These are phyloP conservation scores for Holothuria glaberrima DNA, from an alignment of 35 echinoderm and acorn worm species.

Conservation along the genomic window DNA sequence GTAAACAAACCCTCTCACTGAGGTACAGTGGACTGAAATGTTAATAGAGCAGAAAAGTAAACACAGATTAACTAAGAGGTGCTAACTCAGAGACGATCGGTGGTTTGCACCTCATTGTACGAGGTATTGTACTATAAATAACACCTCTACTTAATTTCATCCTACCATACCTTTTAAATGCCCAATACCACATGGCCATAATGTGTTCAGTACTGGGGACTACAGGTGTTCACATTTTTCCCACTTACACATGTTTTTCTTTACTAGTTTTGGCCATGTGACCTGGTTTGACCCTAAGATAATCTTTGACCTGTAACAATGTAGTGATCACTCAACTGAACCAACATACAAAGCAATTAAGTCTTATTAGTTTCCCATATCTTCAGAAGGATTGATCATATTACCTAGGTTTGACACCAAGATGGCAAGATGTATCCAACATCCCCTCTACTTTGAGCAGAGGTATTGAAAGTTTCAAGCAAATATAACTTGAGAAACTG, in stretches of 20 bases:
- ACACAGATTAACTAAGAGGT: too few relatives aligned
- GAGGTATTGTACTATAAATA: background rate
- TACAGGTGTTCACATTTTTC: background rate
- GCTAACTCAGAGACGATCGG: too few relatives aligned
- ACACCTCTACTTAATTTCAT: background rate
- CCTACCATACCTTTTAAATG: background rate
- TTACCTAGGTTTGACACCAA: conserved; percentile 2
- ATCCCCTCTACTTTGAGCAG: background rate
- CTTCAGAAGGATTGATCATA: background rate
- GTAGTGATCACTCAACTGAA: background rate
- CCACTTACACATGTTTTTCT: background rate
- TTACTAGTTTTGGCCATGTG: background rate
- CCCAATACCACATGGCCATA: background rate
- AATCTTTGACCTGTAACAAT: conserved; percentile 19
- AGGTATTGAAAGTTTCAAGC: background rate
- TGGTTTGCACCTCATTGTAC: too few relatives aligned
- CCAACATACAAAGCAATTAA: background rate
- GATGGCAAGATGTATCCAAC: conserved; percentile 11
- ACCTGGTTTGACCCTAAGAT: background rate
- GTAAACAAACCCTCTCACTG: too few relatives aligned
- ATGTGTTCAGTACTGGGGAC: background rate
- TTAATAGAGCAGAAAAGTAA: too few relatives aligned
- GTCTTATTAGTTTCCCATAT: conserved; percentile 13
- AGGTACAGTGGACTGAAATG: too few relatives aligned
- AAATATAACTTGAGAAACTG: background rate